Conservation (phyloP, 2,113 vertebrate genomes). For the Serilophus lunatus region DNA sequence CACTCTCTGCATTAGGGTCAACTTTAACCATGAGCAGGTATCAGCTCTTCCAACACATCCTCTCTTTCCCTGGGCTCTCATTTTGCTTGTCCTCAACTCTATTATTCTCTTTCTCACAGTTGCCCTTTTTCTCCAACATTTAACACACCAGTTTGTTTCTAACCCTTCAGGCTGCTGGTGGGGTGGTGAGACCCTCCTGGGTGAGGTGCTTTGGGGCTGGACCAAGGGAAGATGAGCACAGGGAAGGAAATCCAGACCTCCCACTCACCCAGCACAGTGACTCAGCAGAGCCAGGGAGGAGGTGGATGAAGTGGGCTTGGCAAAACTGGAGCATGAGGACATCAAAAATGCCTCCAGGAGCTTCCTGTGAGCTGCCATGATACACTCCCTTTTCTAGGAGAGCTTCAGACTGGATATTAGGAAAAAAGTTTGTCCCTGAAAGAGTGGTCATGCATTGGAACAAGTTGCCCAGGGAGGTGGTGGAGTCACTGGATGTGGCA, state of each 20-base stretch:
- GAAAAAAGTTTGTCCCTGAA: background rate
- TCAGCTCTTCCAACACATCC: background rate
- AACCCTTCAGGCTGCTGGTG: rapidly evolving
- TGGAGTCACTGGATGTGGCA: background rate
- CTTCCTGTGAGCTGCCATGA: background rate
- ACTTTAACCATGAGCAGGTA: too few relatives aligned
- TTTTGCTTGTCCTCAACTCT: background rate
- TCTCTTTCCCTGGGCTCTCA: background rate
- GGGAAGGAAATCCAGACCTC: background rate
- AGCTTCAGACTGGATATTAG: background rate
- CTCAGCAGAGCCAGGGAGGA: background rate
- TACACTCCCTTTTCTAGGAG: background rate
- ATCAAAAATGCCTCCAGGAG: background rate
- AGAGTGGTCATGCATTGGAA: background rate
- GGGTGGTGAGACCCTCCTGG: background rate
- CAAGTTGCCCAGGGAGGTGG: background rate
- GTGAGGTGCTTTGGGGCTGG: background rate
- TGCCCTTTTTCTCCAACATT: background rate
- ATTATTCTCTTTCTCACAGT: background rate
- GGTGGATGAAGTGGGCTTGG: background rate
- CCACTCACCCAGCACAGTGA: background rate
- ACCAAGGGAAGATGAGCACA: background rate
- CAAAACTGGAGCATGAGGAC: background rate
- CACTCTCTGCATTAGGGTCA: too few relatives aligned
- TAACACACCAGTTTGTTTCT: background rate